Base-by-base conservation (phyloP, 2,888 invertebrate species). In the Lagria hirta region DNA sequence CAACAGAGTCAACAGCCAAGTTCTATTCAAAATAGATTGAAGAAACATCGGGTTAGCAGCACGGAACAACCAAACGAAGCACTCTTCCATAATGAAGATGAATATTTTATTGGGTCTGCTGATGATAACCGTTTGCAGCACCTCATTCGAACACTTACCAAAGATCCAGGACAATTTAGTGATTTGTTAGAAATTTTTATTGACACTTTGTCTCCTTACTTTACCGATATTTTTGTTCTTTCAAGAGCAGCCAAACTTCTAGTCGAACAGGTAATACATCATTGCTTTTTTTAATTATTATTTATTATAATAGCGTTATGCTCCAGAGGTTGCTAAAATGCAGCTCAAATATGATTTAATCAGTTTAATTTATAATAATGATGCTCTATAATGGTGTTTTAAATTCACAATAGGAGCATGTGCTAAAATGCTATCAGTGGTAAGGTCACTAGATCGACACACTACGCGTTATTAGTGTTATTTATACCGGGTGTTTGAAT, bases 141-240 rank as follows among this genome's bases (percentile, higher is more conserved):
- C 45, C 81, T 86, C 36, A 84, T 88, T 74, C 78, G 80, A 62
- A 82, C 83, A 65, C 76, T 88, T 61, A 87, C 85, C 58, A 79
- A 82, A 65, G 85, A 85, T 76, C 88, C 88, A 30, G 88, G 87
- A 55, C 82, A 83, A 65, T 88, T 86, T 64, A 84, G 86, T 66
- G 76, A 79, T 57, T 73, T 86, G 45, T 80, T 86, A 42, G 82
- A 82, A 28, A 78, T 82, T 38, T 76, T 88, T 60, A 78, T 84
- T 60, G 83, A 83, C 63, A 81, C 81, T 3, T 80, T 88, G 61
- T 79, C 77, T 42, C 78, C 80, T 37, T 81, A 82, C 68, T 75
- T 84, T 57, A 75, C 80, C 56, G 81, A 84, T 66, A 72, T 76
- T 43, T 75, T 72, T 60, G 78, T 81, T 52, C 75, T 84, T 37